Evolutionary conservation across 2,797 vertebrate genomes (phyloP), one percentile per base, ranked within the genome.

Genomic region (Odontamblyopus lacepedii): DNA sequence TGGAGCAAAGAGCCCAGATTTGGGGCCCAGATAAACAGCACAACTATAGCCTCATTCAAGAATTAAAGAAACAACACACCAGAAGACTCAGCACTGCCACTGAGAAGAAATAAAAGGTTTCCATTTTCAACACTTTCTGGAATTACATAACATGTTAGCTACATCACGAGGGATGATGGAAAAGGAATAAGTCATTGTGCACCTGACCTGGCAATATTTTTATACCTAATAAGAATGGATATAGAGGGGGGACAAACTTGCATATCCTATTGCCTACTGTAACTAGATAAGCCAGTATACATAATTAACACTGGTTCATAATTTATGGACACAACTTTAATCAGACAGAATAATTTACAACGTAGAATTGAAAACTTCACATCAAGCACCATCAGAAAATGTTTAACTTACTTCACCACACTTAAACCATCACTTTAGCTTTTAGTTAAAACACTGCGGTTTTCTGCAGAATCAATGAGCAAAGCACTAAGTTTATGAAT

Each of bases 1-100:
- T 63, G 66, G 60, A 67, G 73, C 70, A 18, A 29, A 70, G 85
- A 77, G 82, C 82, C 8, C 78, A 70, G 72, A 67, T 63, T 29
- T 72, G 38, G 26, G 48, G 63, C 66, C 68, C n/a, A 65, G 44
- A 77, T 75, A 83, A 86, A 90, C 76, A 82, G 56, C 84, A 78
- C 68, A 55, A n/a, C 70, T 38, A 55, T n/a, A 62, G 26, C 64
- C 79, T 78, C 76, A 83, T 84, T 86, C 64, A 79, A 74, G 63
- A 83, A 80, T 72, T 78, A 78, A 83, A 82, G 73, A 23, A 76
- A 66, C 64, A 23, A 23, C 57, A 73, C 73, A 82, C 38, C 23
- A n/a, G 69, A 69, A 61, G 65, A 82, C 29, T 62, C 80, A 72
- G 72, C 67, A 62, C 69, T 53, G 76, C 79, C 67, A 73, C 67